Evolutionary conservation across 2,797 vertebrate genomes (phyloP).

Genomic region (Psittacula echo): DNA sequence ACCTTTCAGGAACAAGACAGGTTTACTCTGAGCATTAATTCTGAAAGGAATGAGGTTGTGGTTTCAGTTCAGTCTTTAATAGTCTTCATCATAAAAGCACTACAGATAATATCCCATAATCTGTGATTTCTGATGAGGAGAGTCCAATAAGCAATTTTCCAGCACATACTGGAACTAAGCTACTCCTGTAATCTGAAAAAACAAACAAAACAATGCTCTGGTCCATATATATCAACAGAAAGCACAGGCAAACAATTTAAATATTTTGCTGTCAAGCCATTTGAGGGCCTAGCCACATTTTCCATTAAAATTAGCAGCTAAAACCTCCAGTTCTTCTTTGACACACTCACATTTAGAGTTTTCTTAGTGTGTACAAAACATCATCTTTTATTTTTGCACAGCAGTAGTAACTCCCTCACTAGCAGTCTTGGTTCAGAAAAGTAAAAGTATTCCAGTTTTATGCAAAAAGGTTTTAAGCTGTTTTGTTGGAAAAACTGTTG

Average conservation of each 20-base stretch:
- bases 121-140: constrained; percentile 44
- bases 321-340: not conserved
- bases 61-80: constrained; percentile 44
- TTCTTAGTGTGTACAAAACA: not conserved
- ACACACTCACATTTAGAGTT: not conserved
- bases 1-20: constrained; percentile 18
- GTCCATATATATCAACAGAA: not conserved
- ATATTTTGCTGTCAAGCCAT: not conserved
- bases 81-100: constrained; percentile 47
- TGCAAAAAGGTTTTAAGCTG: not conserved
- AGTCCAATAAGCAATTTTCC: constrained; percentile 35
- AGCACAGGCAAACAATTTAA: not conserved
- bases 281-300: not conserved
- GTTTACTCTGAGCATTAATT: constrained; percentile 34
- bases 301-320: not conserved
- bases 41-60: constrained; percentile 16
- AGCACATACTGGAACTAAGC: constrained; percentile 17
- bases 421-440: not conserved
- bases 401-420: not conserved
- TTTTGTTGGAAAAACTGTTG: not conserved
- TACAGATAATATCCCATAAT: constrained; percentile 42
- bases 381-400: not conserved
- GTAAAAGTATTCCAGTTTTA: constrained; percentile 26
- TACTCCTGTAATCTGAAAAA: not conserved
- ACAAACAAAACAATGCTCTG: not conserved